Evolutionary conservation across 1,140 invertebrate species (phyloP).

Genomic region (Tetramorium parvispinum): DNA sequence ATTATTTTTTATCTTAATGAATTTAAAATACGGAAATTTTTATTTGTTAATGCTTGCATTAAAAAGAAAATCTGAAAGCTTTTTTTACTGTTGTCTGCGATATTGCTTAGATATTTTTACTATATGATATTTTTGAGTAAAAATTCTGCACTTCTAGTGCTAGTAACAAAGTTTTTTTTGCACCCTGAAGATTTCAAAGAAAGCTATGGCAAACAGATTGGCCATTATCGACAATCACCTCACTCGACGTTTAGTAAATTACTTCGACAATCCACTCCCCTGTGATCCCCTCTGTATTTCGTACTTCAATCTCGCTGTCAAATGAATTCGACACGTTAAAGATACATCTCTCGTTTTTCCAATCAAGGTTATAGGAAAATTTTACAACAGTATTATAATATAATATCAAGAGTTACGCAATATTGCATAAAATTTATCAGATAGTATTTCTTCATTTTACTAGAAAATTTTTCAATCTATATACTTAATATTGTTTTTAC

Average conservation of each 20-base stretch:
- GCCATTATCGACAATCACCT: background rate
- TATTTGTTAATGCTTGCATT: background rate
- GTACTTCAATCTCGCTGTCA: background rate
- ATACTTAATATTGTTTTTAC: background rate
- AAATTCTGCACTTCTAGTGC: background rate
- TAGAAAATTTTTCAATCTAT: background rate
- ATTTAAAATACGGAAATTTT: background rate
- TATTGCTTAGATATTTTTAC: background rate
- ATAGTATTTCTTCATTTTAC: background rate
- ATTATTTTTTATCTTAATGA: background rate
- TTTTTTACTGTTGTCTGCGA: background rate
- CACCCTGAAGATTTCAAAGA: background rate
- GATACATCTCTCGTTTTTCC: background rate
- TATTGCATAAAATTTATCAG: background rate
- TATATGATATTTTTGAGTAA: background rate
- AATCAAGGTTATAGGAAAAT: background rate
- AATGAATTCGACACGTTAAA: background rate
- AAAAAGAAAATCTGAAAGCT: background rate
- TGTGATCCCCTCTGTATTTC: background rate
- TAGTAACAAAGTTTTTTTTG: background rate
- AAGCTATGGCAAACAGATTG: background rate
- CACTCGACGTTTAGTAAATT: conserved; percentile 31
- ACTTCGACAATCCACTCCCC: background rate
- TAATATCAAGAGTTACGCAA: background rate
- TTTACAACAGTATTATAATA: background rate